Base-by-base conservation (phyloP, 30 jellyfish, hydroid and myxozoan genomes). In the Rhopilema esculentum region DNA sequence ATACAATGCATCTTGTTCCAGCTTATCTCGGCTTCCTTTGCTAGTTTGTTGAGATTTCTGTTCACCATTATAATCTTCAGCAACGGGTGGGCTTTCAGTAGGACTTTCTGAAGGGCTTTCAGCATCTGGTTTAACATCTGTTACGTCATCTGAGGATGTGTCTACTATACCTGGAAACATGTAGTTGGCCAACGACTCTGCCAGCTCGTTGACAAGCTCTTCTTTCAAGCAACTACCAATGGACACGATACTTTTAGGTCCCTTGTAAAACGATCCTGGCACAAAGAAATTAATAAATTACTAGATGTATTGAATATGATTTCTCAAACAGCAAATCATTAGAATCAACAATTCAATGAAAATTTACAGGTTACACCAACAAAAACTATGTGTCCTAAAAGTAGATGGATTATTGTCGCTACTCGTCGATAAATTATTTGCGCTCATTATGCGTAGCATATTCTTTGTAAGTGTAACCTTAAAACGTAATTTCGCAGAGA, bases 101-200 rank as follows among this genome's bases (percentile, higher is more conserved):
- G 33, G 27, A 24, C 49, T 65, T 27, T 74, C 83, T 0, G 63
- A 2, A 4, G 72, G 9, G 70, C 26, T 66, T 63, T 72, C 82
- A 17, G 52, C 24, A 19, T 69, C 95, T 21, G 90, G 67, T 49
- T 97, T 49, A 23, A 96, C 98, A 63, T 91, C 97, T 0, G 94
- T 75, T 77, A 96, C 95, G 65, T 86, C 96, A 91, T 96, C 99
- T 4, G 92, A 72, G 16, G 96, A 79, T 12, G 98, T 96, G 70
- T 96, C 99, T 4, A 96, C 97, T 8, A 96, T 93, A 26, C 97
- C 97, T 30, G 99, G 99, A 66, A 96, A 96, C 79, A 96, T 80
- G 89, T 86, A 96, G 76, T 96, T 96, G 23, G 99, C 98, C 1
- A 96, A 69, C 0, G 99, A 96, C 52, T 96, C 99, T 0, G 99